phyloP scores from a whole-genome alignment of 2,797 vertebrate species.

The Varecia variegata region DNA sequence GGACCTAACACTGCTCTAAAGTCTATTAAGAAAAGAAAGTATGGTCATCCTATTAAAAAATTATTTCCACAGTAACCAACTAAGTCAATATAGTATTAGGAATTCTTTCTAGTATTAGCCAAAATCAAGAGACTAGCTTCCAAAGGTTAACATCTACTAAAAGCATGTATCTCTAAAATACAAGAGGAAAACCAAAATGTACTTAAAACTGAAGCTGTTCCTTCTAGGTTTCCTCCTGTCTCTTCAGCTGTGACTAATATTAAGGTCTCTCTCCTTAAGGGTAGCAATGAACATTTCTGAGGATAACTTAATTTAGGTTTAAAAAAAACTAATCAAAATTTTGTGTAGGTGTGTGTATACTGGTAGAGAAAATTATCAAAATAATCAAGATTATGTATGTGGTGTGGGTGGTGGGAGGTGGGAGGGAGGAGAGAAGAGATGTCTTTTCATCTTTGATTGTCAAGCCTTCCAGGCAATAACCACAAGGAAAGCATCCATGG shows the following conservation, averaged over 20 bases:
- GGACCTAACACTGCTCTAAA: not conserved
- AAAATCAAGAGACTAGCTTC: not conserved
- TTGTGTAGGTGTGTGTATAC: not conserved
- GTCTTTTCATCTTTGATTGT: not conserved
- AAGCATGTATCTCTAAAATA: not conserved
- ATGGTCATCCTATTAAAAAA: not conserved
- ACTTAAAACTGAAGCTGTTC: not conserved
- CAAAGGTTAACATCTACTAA: not conserved
- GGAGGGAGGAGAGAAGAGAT: not conserved
- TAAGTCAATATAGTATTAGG: not conserved
- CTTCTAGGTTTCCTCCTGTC: not conserved
- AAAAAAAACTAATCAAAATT: constrained; percentile 14
- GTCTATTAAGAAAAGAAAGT: not conserved
- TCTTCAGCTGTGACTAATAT: constrained; percentile 1
- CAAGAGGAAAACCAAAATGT: not conserved
- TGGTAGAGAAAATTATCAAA: not conserved
- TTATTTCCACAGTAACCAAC: constrained; percentile 13
- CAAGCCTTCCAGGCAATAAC: not conserved
- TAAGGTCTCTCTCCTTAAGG: not conserved
- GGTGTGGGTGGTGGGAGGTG: too few species aligned
- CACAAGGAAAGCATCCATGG: not conserved
- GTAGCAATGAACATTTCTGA: not conserved
- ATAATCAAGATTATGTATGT: not conserved
- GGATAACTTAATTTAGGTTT: not conserved
- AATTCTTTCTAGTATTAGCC: not conserved